phyloP scores from a whole-genome alignment of 2,888 invertebrate genomes.

The Caenorhabditis sp. region DNA sequence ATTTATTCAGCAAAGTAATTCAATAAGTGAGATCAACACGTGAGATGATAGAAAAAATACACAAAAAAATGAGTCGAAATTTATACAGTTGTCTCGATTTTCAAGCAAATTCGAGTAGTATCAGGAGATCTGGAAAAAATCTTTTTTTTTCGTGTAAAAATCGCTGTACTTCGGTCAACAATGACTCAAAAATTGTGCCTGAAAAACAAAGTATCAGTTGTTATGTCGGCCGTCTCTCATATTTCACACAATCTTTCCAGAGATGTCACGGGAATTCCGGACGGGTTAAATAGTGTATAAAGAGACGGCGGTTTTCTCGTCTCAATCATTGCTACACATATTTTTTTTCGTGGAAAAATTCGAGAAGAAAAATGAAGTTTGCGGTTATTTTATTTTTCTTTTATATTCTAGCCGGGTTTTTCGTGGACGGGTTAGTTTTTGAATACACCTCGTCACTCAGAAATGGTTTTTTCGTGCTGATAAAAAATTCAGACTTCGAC shows the following conservation, averaged over 20 bases:
- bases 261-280: not conserved
- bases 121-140: conserved; percentile 13
- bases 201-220: not conserved
- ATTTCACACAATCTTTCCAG: not conserved
- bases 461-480: too few species aligned
- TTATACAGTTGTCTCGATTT: conserved; percentile 37
- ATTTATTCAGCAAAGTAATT: not conserved
- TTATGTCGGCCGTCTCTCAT: not conserved
- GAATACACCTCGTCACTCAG: too few species aligned
- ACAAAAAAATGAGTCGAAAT: conserved; percentile 4
- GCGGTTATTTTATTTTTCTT: too few species aligned
- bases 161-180: not conserved
- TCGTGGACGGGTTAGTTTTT: too few species aligned
- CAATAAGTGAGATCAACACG: conserved; percentile 42
- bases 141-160: not conserved
- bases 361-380: too few species aligned
- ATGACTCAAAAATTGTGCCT: not conserved
- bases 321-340: too few species aligned
- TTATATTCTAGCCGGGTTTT: too few species aligned
- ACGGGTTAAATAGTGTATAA: too few species aligned
- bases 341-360: too few species aligned
- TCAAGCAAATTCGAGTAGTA: conserved; percentile 27
- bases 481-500: too few species aligned
- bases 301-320: too few species aligned
- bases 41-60: conserved; percentile 7